Conservation (phyloP, 2,888 invertebrate genomes). For the Chrysina gloriosa region DNA sequence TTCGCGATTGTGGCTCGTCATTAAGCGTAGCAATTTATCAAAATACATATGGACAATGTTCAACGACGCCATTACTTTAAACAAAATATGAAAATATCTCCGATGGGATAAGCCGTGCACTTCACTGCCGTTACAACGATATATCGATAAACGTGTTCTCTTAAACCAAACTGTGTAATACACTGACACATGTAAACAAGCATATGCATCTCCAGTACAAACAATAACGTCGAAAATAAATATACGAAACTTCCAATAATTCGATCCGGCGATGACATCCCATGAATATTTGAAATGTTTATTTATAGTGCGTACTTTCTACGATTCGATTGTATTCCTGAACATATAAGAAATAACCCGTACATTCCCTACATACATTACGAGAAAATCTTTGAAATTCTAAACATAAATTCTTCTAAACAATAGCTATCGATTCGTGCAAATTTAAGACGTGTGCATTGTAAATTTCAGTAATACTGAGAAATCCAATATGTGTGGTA, state of each 20-base stretch:
- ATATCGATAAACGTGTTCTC: neutral
- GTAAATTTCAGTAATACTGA: conserved; percentile 3
- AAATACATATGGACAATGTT: neutral
- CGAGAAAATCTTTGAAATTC: conserved; percentile 14
- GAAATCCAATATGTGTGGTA: neutral
- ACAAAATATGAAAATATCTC: conserved; percentile 4
- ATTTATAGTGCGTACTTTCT: conserved; percentile 8
- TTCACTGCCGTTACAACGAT: neutral
- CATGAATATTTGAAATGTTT: conserved; percentile 4
- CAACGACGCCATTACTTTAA: neutral
- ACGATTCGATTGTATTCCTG: conserved; percentile 3
- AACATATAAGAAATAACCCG: conserved; percentile 5
- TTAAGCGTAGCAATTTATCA: neutral
- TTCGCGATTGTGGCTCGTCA: neutral
- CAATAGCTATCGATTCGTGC: conserved; percentile 2
- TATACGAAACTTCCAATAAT: neutral
- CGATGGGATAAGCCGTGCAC: neutral
- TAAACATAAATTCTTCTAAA: neutral
- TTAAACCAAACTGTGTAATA: neutral
- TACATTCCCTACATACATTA: neutral
- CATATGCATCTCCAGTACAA: neutral
- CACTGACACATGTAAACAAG: neutral
- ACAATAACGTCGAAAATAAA: conserved; percentile 5
- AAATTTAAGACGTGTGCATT: neutral
- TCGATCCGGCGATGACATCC: neutral